phyloP scores from a whole-genome alignment of 2,797 vertebrate species.

The Falco novaeseelandiae region DNA sequence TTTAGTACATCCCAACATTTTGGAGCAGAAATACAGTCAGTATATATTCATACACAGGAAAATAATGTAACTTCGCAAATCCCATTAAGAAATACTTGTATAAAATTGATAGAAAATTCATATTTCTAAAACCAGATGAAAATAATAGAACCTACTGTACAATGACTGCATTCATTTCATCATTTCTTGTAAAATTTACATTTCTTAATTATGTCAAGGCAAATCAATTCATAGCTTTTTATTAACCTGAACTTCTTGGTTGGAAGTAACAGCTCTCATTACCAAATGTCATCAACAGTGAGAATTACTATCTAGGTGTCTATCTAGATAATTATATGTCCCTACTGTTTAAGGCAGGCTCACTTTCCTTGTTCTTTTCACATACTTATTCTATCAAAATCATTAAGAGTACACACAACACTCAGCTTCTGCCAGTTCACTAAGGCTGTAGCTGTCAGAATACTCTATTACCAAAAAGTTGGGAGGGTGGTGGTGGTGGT shows the following conservation, averaged over 20 bases:
- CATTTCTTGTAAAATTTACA: neutral
- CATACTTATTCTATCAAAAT: neutral
- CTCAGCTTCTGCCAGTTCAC: neutral
- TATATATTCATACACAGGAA: neutral
- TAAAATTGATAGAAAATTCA: neutral
- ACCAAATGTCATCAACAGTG: neutral
- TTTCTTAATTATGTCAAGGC: neutral
- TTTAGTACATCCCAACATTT: neutral
- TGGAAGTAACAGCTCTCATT: neutral
- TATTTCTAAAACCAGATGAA: neutral
- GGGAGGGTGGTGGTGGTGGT: too few species aligned
- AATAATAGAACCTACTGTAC: neutral
- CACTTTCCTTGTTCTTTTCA: neutral
- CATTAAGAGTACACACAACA: neutral
- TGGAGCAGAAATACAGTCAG: neutral
- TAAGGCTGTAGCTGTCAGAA: neutral
- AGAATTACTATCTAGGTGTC: neutral
- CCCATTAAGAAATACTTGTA: neutral
- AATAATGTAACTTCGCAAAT: neutral
- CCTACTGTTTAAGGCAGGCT: neutral
- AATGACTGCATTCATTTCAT: neutral
- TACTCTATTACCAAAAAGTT: neutral
- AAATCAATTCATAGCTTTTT: neutral
- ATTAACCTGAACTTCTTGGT: neutral
- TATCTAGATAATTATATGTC: neutral